Evolutionary conservation across 1,140 invertebrate genomes (phyloP).

Genomic region (Drosophila tani): DNA sequence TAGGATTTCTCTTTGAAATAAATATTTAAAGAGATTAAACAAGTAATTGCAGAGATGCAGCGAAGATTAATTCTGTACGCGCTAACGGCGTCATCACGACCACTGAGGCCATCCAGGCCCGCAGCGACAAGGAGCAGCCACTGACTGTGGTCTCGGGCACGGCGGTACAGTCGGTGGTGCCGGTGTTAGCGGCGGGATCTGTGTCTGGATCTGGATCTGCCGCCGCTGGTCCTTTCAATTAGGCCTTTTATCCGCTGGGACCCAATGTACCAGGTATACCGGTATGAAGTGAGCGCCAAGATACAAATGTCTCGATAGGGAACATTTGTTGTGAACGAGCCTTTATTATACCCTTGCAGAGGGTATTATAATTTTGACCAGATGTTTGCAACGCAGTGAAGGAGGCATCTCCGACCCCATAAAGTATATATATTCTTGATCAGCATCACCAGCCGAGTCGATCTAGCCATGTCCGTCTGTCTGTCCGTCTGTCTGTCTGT

Average conservation of each 20-base stretch:
- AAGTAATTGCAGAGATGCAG: slow-evolving; percentile 41
- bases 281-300: no score
- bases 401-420: no score
- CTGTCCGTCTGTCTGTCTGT: no score
- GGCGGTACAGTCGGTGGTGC: slow-evolving; percentile 75
- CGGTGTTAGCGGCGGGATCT: slow-evolving; percentile 43
- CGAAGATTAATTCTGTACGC: slow-evolving; percentile 38
- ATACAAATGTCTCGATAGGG: slow-evolving; percentile 92
- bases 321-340: no score
- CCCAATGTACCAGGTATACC: slow-evolving; percentile 88
- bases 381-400: no score
- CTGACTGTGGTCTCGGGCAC: slow-evolving; percentile 70
- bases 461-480: no score
- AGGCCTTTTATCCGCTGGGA: slow-evolving; percentile 86
- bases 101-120: slow-evolving; percentile 68
- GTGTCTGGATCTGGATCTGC: slow-evolving; percentile 87
- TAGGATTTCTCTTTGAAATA: no score
- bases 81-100: slow-evolving; percentile 38
- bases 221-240: slow-evolving; percentile 29
- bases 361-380: no score
- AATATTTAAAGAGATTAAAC: background rate
- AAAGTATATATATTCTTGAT: no score
- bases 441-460: no score
- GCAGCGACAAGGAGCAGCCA: slow-evolving; percentile 76
- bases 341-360: no score